Evolutionary conservation across 2,113 vertebrate genomes (phyloP), one percentile per base, ranked within the genome.

Genomic region (Phylloscopus whistleri): DNA sequence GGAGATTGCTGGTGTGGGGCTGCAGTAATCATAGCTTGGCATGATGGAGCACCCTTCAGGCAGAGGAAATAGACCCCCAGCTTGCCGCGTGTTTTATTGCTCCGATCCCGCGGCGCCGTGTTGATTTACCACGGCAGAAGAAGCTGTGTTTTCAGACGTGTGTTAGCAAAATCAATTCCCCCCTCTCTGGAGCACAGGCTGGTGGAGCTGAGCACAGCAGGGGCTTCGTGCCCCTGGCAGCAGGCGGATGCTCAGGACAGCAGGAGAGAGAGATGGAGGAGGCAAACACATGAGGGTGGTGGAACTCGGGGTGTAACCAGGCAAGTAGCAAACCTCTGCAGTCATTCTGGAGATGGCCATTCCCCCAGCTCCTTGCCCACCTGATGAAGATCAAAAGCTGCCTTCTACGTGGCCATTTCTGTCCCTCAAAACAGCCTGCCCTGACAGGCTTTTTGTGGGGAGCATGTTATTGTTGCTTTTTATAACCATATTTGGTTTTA

Each of bases 61-160:
- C 72, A n/a, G 41, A 90, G 87, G 85, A 96, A 97, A 96, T 93
- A 89, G 92, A 91, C 89, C 85, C 84, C 91, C 96, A 94, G 91
- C 92, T 89, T 89, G 85, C 73, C 95, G 23, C 0, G 0, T 93
- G 75, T 90, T 94, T 93, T 89, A 92, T 94, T 90, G 89, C 62
- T 82, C 80, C 22, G 60, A 78, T 90, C 90, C 94, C 30, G 83
- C 39, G 85, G 94, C 35, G 85, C 85, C 81, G 60, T 84, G 90
- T 68, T 95, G 95, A 96, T 95, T 90, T 95, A 92, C 35, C 21
- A 4, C 90, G 46, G 92, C 83, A 84, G 83, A 90, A 48, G 89
- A 39, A 86, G 17, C 66, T 75, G 35, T 85, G 78, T 84, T 80
- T 90, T 87, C 66, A 93, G 79, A 63, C 0, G 13, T 33, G 68